Evolutionary conservation across 2,113 vertebrate species (phyloP), one percentile per base, ranked within the genome.

Genomic region (Corythoichthys intestinalis): DNA sequence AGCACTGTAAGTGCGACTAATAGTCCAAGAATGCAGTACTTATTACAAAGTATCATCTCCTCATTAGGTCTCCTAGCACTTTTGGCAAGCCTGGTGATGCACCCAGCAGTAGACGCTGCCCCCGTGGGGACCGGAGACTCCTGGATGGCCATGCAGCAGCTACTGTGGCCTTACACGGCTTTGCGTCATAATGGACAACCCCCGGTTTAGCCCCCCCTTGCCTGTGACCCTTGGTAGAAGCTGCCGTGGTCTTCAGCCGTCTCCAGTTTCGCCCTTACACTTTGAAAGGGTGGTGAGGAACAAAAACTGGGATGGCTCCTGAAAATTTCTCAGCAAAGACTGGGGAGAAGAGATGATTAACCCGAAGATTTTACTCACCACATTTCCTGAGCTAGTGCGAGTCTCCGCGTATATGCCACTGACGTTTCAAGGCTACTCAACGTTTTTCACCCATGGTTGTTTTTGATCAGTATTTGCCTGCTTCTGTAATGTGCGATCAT

Each of bases 81-180:
- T 79, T 83, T 98, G 82, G 91, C 90, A 0, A 93, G 94, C 70
- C 80, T 92, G 66, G 92, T 95, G 72, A 93, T 97, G 79, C 95
- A 96, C 65, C 93, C 91, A 20, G 90, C 93, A 0, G 96, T 91
- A 3, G 95, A 96, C 0, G 96, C 95, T 0, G 94, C 95, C 2
- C 93, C 95, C 0, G 90, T 93, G 1, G 94, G 93, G 44, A 93
- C 94, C 0, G 95, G 95, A 8, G 92, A 93, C 84, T 92, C 94
- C 48, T 98, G 97, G 95, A 90, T 87, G 63, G 91, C 94, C 17
- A 90, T 99, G 39, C 96, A 96, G 89, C 94, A 98, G 76, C 87
- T 97, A 70, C 75, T 98, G 75, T 98, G 96, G 96, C 96, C 96
- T 4, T 94, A 95, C 53, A 84, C 92, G 0, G 88, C 91, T 72